Base-by-base conservation (phyloP, 1,140 invertebrate genomes). In the Melanaphis sacchari region DNA sequence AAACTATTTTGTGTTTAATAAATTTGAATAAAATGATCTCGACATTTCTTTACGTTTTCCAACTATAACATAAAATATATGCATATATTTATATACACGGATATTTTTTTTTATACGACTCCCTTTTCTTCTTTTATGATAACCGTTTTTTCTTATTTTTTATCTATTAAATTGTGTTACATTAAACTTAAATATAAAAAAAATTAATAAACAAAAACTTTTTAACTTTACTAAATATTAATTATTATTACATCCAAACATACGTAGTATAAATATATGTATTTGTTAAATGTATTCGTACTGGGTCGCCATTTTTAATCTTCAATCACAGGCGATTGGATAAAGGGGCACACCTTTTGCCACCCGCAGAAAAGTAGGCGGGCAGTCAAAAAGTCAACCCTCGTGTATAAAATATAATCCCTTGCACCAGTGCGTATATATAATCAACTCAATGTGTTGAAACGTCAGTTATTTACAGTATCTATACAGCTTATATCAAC, bases 351-450 rank as follows among this genome's bases (percentile, higher is more conserved):
- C 46, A 93, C 91, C 81, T 93, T 93, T 84, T n/a, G 91, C 91
- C 91, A 93, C 91, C 91, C 91, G 91, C 91, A 93, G 91, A 59
- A 92, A 93, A 93, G 91, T 93, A 93, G 91, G 91, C 91, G 91
- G 91, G 91, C 91, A 93, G 91, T 93, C 91, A 41, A 93, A 93
- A 93, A 93, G 91, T 93, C 91, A 93, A 93, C 91, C 91, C 91
- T 93, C 91, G 54, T 24, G 49, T 82, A 41, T 93, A 93, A 84
- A 59, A 90, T 90, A 90, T 90, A 90, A 90, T 90, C 88, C 26
- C 52, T 90, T 59, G 7, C 87, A 24, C 24, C 31, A 31, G 88
- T 54, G 11, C n/a, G 8, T 22, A 26, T 88, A 52, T 90, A 66
- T 26, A 41, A 66, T 90, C 38, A 24, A 41, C 52, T n/a, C 31